Evolutionary conservation across 2,888 invertebrate genomes (phyloP), one percentile per base, ranked within the genome.

Genomic region (Perizoma flavofasciatum): DNA sequence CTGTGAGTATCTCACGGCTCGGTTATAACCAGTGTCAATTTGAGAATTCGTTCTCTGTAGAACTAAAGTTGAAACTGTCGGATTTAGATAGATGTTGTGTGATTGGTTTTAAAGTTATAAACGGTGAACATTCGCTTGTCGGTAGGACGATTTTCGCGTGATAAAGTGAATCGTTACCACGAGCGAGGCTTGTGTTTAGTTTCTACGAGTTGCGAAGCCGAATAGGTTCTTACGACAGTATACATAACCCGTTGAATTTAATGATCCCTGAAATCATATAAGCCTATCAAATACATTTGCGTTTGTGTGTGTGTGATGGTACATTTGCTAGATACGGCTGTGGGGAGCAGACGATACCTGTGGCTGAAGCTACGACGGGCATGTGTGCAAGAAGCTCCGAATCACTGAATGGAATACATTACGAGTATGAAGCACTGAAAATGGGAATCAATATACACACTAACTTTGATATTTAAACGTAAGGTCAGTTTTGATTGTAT

Each of bases 111-210:
- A 59, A 77, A 71, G 61, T 75, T 73, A 69, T 70, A 73, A 75
- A 75, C 73, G 69, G 72, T 77, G 73, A 68, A 70, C 74, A 72
- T 71, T 77, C 67, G 73, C 68, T 70, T 73, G 70, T 72, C 68
- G 22, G 22, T 22, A 22, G 63, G 74, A 79, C 72, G 74, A 79
- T 73, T 74, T 75, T 77, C 75, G 74, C 70, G 80, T 79, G 75
- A 75, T 71, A 74, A 77, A 72, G 77, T 83, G 76, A 83, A 76
- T 78, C 72, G 71, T 79, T 75, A 77, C 74, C 79, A 86, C 82
- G 86, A 86, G 88, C 87, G 83, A 85, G 86, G 91, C 91, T 90
- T 90, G 88, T 86, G 86, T 89, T 90, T 86, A 87, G 89, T 92
- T 91, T 88, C 88, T 89, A 88, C 82, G 85, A 83, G 86, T 83